phyloP scores from a whole-genome alignment of 2,888 invertebrate genomes.

The Cryptophagus acutangulus region DNA sequence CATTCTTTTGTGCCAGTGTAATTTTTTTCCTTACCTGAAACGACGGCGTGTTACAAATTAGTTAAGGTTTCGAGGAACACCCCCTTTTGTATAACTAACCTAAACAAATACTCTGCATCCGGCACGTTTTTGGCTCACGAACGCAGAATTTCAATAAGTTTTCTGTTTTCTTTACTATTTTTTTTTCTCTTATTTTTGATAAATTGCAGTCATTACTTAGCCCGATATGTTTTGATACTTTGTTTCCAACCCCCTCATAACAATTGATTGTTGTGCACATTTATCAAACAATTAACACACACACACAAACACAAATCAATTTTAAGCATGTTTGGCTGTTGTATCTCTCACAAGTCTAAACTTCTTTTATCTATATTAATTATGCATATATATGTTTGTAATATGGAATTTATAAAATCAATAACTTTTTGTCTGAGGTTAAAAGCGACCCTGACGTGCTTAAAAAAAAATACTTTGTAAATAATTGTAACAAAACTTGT shows the following conservation, averaged over 20 bases:
- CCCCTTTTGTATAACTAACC: constrained; percentile 34
- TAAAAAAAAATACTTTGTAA: constrained; percentile 27
- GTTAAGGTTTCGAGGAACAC: constrained; percentile 36
- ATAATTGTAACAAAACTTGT: constrained; percentile 18
- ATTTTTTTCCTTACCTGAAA: constrained; percentile 39
- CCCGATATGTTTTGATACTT: constrained; percentile 25
- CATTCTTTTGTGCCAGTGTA: constrained; percentile 37
- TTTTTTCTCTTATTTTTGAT: too few species aligned
- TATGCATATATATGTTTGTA: constrained; percentile 9
- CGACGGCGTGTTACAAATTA: constrained; percentile 47
- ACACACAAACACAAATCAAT: constrained; percentile 6
- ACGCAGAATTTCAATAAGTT: constrained; percentile 35
- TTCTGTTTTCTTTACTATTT: too few species aligned
- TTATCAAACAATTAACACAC: constrained; percentile 18
- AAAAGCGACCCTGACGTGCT: constrained; percentile 37
- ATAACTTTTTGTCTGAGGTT: constrained; percentile 18
- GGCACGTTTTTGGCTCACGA: constrained; percentile 34
- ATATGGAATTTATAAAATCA: constrained; percentile 3
- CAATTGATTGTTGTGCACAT: constrained; percentile 15
- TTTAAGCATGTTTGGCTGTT: constrained; percentile 35
- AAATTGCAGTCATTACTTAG: constrained; percentile 31
- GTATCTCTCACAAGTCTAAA: constrained; percentile 14
- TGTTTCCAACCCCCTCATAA: constrained; percentile 16
- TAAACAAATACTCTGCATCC: constrained; percentile 46
- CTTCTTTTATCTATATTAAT: too few species aligned